Base-by-base conservation (phyloP, 2,888 invertebrate species). In the Venusia cambrica region DNA sequence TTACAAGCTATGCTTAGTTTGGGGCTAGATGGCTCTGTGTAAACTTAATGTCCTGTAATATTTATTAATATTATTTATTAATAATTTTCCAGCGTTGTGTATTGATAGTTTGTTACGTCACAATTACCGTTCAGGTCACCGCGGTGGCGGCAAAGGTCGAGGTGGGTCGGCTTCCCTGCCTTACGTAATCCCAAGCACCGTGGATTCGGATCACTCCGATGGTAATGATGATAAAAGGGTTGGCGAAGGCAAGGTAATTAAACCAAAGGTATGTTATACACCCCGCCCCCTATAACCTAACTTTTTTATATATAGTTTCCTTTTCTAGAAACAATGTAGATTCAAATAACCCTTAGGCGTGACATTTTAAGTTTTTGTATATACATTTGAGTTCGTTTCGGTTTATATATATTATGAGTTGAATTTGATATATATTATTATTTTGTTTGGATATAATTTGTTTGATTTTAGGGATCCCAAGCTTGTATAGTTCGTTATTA, bases 151-250 rank as follows among this genome's bases (percentile, higher is more conserved):
- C 19, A 88, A 88, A 33, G 87, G 87, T 1, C 72, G 88, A 1
- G 78, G 84, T 17, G 65, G 66, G 13, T 70, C 69, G 1, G 63
- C 84, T 0, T 87, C 87, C 3, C 57, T 88, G 44, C 88, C 88
- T 1, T 88, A 88, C 55, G 81, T 88, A 11, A 80, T 88, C 15
- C 87, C 87, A 1, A 85, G 85, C 51, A 83, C 83, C 5, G 62
- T 65, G 5, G 85, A 84, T 2, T 83, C 83, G 1, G 84, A 85
- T 51, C 83, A 81, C 52, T 84, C 85, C 1, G 84, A 87, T 35
- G 84, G 84, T 22, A 73, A 62, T 6, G 85, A 85, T 15, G 85
- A 85, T 45, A 85, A 83, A 45, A 58, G 78, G 33, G 22, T 57
- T 14, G 64, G 58, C 10, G 84, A 81, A 31, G 72, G 69, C 48